Conservation (phyloP, 2,797 vertebrate species). For the Fistularia tabacaria region DNA sequence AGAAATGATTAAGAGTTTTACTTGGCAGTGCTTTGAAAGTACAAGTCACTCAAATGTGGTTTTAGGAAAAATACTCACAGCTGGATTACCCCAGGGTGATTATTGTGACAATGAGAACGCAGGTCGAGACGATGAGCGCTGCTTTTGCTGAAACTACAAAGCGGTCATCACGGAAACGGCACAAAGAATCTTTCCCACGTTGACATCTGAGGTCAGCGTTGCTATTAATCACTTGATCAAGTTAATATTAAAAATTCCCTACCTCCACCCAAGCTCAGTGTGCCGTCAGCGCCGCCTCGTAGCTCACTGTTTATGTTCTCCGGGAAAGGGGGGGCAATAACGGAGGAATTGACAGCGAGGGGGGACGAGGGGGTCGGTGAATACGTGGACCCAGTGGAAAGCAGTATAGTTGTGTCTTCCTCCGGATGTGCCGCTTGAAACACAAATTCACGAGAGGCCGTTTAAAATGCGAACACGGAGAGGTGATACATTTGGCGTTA, state of each 20-base stretch:
- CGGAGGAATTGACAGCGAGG: background rate
- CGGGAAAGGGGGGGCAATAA: conserved; percentile 3
- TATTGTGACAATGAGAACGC: conserved; percentile 44
- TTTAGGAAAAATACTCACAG: conserved; percentile 53
- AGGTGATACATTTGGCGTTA: too few relatives aligned
- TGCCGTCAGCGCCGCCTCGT: conserved; percentile 8
- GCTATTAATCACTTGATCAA: background rate
- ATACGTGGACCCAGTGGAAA: background rate
- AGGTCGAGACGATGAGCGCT: conserved; percentile 57
- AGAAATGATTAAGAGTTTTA: too few relatives aligned
- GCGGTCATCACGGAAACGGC: background rate
- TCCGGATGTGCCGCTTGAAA: conserved; percentile 50
- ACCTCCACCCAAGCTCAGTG: conserved; percentile 44
- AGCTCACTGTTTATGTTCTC: conserved; percentile 10
- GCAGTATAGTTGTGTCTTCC: conserved; percentile 22
- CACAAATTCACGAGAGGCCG: conserved; percentile 21
- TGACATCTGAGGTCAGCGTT: too few relatives aligned
- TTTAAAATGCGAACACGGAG: too few relatives aligned
- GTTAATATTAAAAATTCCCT: background rate
- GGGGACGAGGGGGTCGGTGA: conserved; percentile 10
- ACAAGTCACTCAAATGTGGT: background rate
- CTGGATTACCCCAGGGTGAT: conserved; percentile 56
- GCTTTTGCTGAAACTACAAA: conserved; percentile 43
- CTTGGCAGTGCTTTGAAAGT: too few relatives aligned
- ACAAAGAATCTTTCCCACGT: too few relatives aligned